Base-by-base conservation (phyloP, 2,797 vertebrate species). In the Micropoecilia bifurca region DNA sequence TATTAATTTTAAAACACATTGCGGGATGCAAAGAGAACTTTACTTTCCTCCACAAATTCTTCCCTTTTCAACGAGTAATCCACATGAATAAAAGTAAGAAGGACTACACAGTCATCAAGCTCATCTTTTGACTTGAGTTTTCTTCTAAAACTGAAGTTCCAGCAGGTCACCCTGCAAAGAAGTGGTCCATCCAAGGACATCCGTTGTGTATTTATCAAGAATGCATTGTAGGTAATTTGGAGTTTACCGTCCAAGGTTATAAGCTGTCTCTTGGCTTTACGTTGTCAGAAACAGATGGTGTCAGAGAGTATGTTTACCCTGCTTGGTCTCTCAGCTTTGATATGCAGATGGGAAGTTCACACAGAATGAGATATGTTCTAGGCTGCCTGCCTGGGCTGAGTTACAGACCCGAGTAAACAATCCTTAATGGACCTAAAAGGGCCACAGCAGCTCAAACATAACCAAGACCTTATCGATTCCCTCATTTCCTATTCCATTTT, bases 341-440 rank as follows among this genome's bases (percentile, higher is more conserved):
- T 95, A 96, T 96, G 96, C 91, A 97, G 96, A 97, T 96, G 73
- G 76, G 3, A 59, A 91, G 82, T 95, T 97, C 94, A 95, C 92
- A 96, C 94, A 95, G 95, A 95, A 96, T 95, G 95, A 92, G 84
- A 94, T 96, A 96, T 95, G 91, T 90, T 94, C 80, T 95, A 93
- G 94, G 93, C 91, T 95, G 93, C 86, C 91, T 95, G 93, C 86
- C 87, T 85, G 71, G 77, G 77, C 82, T 72, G 86, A 55, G 71
- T 90, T 84, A 91, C 90, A 92, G 91, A 88, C 76, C 88, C 63
- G 79, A 83, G 88, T 91, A 91, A 91, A 91, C 91, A 78, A 86
- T 68, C 85, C 83, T 87, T 89, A 92, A 92, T 88, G 85, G 91
- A 91, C 86, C 87, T 61, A 75, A 80, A 77, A 86, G 71, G 74